A percentile compares a stretch with the other conserved stretches of the same genome.
These are phyloP conservation scores for Phorcus lineatus DNA, from an alignment of 2,888 invertebrate genomes.

Conservation along the genomic window DNA sequence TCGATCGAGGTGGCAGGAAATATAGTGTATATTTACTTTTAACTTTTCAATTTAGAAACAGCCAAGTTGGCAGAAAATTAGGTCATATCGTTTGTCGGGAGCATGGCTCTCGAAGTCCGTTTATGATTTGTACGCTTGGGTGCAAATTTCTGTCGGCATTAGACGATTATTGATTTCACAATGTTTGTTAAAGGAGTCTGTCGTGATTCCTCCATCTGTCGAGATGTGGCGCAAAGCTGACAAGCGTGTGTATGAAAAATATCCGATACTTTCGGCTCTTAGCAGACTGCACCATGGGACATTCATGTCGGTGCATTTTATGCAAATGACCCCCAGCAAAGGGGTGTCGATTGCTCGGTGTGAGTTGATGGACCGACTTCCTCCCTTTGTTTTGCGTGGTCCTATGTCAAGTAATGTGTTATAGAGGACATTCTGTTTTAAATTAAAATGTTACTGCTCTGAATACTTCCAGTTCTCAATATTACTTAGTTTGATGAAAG, in stretches of 20 bases:
- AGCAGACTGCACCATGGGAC: slow-evolving; percentile 12
- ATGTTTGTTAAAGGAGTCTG: slow-evolving; percentile 10
- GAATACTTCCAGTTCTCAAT: too few species aligned
- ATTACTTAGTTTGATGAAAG: too few species aligned
- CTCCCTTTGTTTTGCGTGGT: slow-evolving; percentile 17
- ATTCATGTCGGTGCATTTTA: slow-evolving; percentile 43
- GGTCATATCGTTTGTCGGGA: slow-evolving; percentile 12
- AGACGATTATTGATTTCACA: slow-evolving; percentile 7
- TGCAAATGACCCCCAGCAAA: slow-evolving; percentile 57
- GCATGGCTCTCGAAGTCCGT: not conserved
- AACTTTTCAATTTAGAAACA: slow-evolving; percentile 17
- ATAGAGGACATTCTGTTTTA: not conserved
- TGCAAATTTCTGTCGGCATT: slow-evolving; percentile 9
- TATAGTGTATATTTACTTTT: not conserved
- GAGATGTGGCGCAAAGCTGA: not conserved
- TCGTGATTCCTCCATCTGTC: slow-evolving; percentile 17
- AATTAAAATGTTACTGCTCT: not conserved
- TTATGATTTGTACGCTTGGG: slow-evolving; percentile 16
- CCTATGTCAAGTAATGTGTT: not conserved
- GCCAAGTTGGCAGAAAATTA: slow-evolving; percentile 20
- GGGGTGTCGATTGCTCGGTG: slow-evolving; percentile 43
- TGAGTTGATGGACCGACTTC: slow-evolving; percentile 23
- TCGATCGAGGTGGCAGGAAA: not conserved
- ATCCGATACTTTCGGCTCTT: slow-evolving; percentile 7
- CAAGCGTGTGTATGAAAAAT: slow-evolving; percentile 2